Evolutionary conservation across 2,797 vertebrate species (phyloP), one percentile per base, ranked within the genome.

Genomic region (Betta splendens): DNA sequence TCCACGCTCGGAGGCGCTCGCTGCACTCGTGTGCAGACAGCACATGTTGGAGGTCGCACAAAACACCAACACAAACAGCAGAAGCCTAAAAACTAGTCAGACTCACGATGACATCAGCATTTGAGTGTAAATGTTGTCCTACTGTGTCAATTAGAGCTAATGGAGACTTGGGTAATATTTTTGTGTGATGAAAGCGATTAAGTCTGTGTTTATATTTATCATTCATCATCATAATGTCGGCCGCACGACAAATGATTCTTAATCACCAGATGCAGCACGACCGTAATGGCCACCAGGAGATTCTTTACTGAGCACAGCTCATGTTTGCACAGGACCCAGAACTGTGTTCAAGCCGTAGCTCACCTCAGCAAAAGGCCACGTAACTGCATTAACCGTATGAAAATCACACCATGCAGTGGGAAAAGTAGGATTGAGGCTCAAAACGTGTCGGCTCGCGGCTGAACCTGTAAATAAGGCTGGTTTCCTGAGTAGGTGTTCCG

Each of bases 171-270:
- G 32, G 38, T 52, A 49, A 69, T 44, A 8, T 49, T 57, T 45
- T 13, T 43, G 46, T 66, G 16, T 13, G 46, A 69, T 68, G 45
- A 67, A 37, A 13, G n/a, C 35, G 7, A 21, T 68, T 46, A 33
- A 50, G 29, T 42, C 21, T 40, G 21, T 28, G 25, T 20, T 12
- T 40, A 51, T 21, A 47, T 66, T 54, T 71, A 45, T 31, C 37
- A 39, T 28, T 43, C 13, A 18, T 47, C 56, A 38, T 26, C 36
- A 43, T 10, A 32, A 52, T 11, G 42, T 28, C 29, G 23, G 15
- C 17, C 48, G 44, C 13, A 13, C 49, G 63, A 65, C 25, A 39
- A 60, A 56, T n/a, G 43, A n/a, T 25, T 46, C 28, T 53, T 68
- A 38, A 54, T 64, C 25, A 55, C 28, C 38, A 53, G 21, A 47